Evolutionary conservation across 64 coral and sea anemone genomes (phyloP), one percentile per base, ranked within the genome.

Genomic region (Montipora cactus): DNA sequence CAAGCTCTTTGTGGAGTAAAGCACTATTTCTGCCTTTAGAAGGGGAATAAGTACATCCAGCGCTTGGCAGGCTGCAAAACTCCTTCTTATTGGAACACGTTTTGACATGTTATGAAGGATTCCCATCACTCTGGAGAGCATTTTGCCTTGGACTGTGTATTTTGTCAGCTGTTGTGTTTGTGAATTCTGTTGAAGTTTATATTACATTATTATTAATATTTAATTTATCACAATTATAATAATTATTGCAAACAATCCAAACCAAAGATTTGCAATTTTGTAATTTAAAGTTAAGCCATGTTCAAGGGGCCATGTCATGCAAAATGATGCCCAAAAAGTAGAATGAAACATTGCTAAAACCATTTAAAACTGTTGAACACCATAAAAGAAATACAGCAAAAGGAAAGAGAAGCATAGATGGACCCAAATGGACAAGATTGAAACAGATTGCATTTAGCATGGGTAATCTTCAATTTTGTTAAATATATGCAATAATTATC

Each of bases 61-160:
- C 2, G 92, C 95, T 59, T 92, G 66, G 8, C 89, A 91, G 9
- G 22, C 85, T 48, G 77, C 59, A 81, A 97, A 94, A 13, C 53
- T 84, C 14, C 8, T 14, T 67, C 95, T 94, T 44, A 79, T 94
- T 76, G 92, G 88, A n/a, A 94, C 79, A 80, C 95, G 89, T 51
- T 97, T 97, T 8, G 92, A 73, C 28, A 97, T 22, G 71, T 97
- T 97, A 19, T 97, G 95, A 19, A 97, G 76, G 13, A 89, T 59
- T 53, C 95, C 95, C 76, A 97, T 6, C 3, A 76, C 49, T 70
- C 83, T 94, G 11, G 88, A 75, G 5, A 97, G 28, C 4, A 97
- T 62, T 46, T 75, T 81, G 1, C 95, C 95, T 46, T 92, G 67
- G 3, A 72, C 89, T 47, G 95, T 94, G 61, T 75, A 94, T 16